Base-by-base conservation (phyloP, 2,113 vertebrate genomes). In the Lepus timidus region DNA sequence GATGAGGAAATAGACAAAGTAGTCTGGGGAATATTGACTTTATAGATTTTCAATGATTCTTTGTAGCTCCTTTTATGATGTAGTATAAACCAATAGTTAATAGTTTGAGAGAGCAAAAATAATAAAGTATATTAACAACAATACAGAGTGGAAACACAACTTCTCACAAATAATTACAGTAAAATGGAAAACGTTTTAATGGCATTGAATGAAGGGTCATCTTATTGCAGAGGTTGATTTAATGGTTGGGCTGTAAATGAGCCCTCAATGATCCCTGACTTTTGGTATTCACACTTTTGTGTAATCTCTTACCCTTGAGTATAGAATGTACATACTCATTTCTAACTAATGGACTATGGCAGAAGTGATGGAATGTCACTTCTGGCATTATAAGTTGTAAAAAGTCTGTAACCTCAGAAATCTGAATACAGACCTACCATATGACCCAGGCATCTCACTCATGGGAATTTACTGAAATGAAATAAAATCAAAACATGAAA, bases 81-180 rank as follows among this genome's bases (percentile, higher is more conserved):
- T 6, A 64, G n/a, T 19, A 36, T 44, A 73, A 44, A 44, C 7
- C 29, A 44, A 70, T 52, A 55, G 27, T 61, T 64, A 58, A 73
- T 19, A 70, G 67, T 51, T 79, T 90, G 80, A 80, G 51, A 87
- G 29, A 89, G 1, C 27, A 52, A 94, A 96, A 49, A n/a, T 8
- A 89, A 49, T 55, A 74, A 65, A 84, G 22, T 16, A 49, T 83
- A 83, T 36, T 52, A 33, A 83, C 55, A 55, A 9, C 65, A 67
- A 52, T 2, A 74, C 25, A 68, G 44, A 78, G 31, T n/a, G 7
- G 39, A 92, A 62, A 61, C 11, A 33, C 29, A 20, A 62, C 9
- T n/a, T 33, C 27, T 6, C 36, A 62, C 61, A 71, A 70, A 71
- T 27, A 58, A 87, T 33, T 78, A 36, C 19, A 62, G 14, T 6